Evolutionary conservation across 2,113 vertebrate species (phyloP).

Genomic region (Indicator maculatus): DNA sequence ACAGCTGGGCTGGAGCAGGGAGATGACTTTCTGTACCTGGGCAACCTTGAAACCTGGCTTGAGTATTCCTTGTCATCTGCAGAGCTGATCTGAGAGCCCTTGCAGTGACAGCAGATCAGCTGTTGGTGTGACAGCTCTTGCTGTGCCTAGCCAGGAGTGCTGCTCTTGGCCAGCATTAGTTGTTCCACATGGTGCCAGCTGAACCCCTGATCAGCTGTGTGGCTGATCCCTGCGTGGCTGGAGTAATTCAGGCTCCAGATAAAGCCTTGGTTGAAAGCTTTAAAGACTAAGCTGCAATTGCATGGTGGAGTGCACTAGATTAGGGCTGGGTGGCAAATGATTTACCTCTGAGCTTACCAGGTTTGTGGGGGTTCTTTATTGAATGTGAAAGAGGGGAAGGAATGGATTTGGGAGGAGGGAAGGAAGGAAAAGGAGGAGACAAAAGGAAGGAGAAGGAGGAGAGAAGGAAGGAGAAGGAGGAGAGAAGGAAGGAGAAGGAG

Average conservation of each 20-base stretch:
- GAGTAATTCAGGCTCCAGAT: background rate
- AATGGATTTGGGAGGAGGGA: too few relatives aligned
- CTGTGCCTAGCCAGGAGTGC: background rate
- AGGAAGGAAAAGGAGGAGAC: background rate
- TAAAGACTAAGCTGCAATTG: background rate
- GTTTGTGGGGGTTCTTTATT: background rate
- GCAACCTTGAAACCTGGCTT: background rate
- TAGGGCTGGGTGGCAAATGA: background rate
- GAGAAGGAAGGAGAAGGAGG: too few relatives aligned
- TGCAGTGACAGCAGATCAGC: background rate
- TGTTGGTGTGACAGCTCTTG: background rate
- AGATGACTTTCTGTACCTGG: background rate
- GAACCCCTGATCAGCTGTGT: background rate
- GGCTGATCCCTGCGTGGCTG: background rate
- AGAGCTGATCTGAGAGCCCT: background rate
- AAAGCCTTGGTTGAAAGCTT: background rate
- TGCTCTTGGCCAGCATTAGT: background rate
- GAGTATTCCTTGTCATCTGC: background rate
- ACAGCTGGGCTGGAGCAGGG: background rate
- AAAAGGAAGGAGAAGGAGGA: too few relatives aligned
- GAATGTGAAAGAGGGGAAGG: background rate
- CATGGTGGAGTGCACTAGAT: background rate
- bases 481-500: too few relatives aligned
- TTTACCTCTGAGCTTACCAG: background rate
- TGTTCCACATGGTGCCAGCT: background rate